These are phyloP conservation scores for Tachuris rubrigastra DNA, from an alignment of 2,113 vertebrate genomes.

Conservation along the genomic window DNA sequence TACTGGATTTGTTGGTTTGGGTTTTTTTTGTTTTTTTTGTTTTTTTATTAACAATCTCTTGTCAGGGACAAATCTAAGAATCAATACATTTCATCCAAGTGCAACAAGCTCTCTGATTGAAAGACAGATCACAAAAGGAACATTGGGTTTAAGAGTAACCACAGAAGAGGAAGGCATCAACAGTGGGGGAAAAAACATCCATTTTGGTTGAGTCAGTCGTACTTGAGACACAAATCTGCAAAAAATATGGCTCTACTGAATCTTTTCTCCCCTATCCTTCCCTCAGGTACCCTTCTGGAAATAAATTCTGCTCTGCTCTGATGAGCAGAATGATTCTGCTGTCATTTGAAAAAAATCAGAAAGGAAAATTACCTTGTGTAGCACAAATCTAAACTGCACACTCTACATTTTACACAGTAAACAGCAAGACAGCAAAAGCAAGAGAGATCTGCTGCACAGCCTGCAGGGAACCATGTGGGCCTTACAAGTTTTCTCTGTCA, in stretches of 20 bases:
- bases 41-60: background rate
- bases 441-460: background rate
- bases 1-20: background rate
- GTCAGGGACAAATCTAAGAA: background rate
- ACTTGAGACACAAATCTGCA: background rate
- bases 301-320: background rate
- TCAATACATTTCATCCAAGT: background rate
- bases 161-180: background rate
- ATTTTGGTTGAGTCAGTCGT: background rate
- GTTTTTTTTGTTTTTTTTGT: background rate
- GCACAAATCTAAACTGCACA: background rate
- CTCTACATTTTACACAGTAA: background rate
- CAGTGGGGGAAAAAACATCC: background rate
- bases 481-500: background rate
- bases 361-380: background rate
- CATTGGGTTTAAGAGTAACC: background rate
- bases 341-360: background rate
- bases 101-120: background rate
- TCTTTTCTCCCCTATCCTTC: background rate
- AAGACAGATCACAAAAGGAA: background rate
- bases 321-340: background rate
- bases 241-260: background rate
- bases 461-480: background rate
- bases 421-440: background rate
- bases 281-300: background rate